A percentile compares a stretch with the other conserved stretches of the same genome.
These are phyloP conservation scores for Charina bottae DNA, from an alignment of 2,113 vertebrate genomes.

Conservation along the genomic window DNA sequence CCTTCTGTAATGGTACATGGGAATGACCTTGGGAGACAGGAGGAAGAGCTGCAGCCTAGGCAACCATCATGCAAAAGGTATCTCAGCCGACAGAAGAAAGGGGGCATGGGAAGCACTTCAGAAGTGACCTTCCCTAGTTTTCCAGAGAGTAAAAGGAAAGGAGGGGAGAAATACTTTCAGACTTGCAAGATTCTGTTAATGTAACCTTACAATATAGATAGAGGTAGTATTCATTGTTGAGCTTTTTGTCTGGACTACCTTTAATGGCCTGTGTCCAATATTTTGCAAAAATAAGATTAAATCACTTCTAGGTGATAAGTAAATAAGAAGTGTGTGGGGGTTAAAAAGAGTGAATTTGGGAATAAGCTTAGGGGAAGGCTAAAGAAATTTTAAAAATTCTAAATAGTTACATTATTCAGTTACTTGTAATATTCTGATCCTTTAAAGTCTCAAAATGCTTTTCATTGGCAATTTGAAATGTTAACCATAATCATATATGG, in stretches of 20 bases:
- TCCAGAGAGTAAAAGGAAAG: neutral
- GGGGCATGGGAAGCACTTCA: neutral
- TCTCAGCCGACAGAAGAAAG: neutral
- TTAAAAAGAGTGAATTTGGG: conserved; percentile 10
- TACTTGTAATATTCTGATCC: conserved; percentile 20
- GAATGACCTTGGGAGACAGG: neutral
- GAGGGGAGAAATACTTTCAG: neutral
- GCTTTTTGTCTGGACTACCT: neutral
- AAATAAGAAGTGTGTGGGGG: neutral
- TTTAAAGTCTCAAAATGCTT: conserved; percentile 21
- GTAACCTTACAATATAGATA: neutral
- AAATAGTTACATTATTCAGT: neutral
- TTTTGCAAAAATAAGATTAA: neutral
- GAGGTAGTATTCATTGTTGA: neutral
- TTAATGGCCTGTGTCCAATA: neutral
- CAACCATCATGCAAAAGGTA: neutral
- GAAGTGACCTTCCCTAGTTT: neutral
- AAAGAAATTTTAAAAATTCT: neutral
- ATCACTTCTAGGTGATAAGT: neutral
- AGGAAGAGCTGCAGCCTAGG: neutral
- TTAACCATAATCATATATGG: conserved; percentile 11
- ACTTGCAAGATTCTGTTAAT: neutral
- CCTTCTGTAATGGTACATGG: neutral
- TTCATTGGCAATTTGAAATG: conserved; percentile 10
- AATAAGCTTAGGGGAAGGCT: neutral